phyloP scores from a whole-genome alignment of 2,888 invertebrate genomes.

The Drosophila emarginata region DNA sequence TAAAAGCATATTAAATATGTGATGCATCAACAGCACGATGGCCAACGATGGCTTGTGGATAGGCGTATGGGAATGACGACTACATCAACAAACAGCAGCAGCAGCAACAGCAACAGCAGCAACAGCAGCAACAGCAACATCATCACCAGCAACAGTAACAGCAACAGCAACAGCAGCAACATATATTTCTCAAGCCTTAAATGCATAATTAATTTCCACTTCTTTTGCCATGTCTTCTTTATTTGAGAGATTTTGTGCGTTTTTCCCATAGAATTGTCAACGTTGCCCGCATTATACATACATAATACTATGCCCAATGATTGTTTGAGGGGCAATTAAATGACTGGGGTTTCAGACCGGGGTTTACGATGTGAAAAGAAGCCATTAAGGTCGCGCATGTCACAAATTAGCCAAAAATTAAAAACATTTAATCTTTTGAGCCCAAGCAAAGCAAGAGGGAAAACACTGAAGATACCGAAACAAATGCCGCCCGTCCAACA shows the following conservation, averaged over 20 bases:
- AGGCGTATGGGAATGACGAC: conserved; percentile 43
- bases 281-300: conserved; percentile 12
- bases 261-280: conserved; percentile 64
- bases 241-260: conserved; percentile 12
- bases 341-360: conserved; percentile 11
- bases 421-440: conserved; percentile 67
- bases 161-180: conserved; percentile 9
- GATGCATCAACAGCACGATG: conserved; percentile 6
- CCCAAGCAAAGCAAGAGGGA: conserved; percentile 26
- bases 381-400: conserved; percentile 75
- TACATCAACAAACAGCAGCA: conserved; percentile 45
- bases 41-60: not conserved
- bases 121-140: conserved; percentile 11
- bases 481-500: not conserved
- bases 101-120: conserved; percentile 5
- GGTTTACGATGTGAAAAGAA: conserved; percentile 75
- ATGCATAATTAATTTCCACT: conserved; percentile 65
- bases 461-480: not conserved
- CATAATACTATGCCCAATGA: conserved; percentile 14
- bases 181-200: conserved; percentile 60
- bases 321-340: conserved; percentile 62
- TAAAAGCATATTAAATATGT: conserved; percentile 68
- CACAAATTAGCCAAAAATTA: conserved; percentile 74
- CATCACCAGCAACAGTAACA: conserved; percentile 24
- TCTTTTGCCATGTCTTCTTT: conserved; percentile 22